A percentile compares a stretch with the other conserved stretches of the same genome.
phyloP scores from a whole-genome alignment of 2,797 vertebrate species.

The Moxostoma hubbsi region DNA sequence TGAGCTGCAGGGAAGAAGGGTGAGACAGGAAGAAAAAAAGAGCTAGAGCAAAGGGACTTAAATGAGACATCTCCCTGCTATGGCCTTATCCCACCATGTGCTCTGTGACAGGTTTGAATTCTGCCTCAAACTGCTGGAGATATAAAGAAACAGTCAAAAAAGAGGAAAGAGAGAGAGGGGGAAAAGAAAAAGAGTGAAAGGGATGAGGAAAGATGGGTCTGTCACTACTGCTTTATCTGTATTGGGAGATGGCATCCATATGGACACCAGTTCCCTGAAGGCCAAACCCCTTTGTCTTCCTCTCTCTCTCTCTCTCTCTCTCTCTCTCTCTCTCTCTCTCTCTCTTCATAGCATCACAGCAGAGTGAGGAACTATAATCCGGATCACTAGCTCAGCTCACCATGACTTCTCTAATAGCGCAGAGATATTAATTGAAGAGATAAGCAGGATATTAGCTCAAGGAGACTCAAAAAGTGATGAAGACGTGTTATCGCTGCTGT shows the following conservation, averaged over 20 bases:
- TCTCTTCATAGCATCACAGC: conserved; percentile 62
- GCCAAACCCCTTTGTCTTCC: neutral
- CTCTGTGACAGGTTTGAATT: conserved; percentile 11
- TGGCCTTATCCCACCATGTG: conserved; percentile 13
- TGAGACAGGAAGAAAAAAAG: conserved; percentile 27
- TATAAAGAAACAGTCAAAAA: neutral
- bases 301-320: conserved; percentile 11
- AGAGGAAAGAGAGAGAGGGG: no score
- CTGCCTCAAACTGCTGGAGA: conserved; percentile 11
- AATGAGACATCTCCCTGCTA: conserved; percentile 44
- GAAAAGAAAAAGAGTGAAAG: neutral
- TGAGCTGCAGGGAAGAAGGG: conserved; percentile 17
- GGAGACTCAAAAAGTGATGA: conserved; percentile 65
- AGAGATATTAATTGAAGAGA: conserved; percentile 81
- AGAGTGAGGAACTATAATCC: conserved; percentile 71
- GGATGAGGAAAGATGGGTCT: conserved; percentile 12
- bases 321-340: conserved; percentile 52
- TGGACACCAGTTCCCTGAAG: conserved; percentile 29
- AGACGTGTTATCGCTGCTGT: conserved; percentile 20
- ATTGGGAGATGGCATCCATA: conserved; percentile 21
- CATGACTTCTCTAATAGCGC: conserved; percentile 69
- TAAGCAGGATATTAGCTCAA: conserved; percentile 74
- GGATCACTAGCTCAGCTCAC: conserved; percentile 76
- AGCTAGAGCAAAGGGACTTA: conserved; percentile 42
- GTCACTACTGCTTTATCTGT: conserved; percentile 22